These are phyloP conservation scores for Stratiolaelaps scimitus DNA, from an alignment of 1,140 invertebrate genomes.

Conservation along the genomic window DNA sequence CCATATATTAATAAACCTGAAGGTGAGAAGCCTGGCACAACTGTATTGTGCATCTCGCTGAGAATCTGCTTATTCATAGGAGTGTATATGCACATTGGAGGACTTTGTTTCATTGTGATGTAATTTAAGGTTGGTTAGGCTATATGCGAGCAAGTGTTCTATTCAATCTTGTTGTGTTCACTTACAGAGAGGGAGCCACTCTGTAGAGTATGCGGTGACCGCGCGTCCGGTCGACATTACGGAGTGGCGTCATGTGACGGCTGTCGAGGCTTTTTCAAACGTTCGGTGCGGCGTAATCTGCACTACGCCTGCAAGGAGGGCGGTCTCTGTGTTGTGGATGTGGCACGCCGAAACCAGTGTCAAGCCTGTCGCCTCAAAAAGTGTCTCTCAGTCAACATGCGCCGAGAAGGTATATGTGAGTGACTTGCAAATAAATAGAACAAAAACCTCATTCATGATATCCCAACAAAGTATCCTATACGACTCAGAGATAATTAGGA, in stretches of 20 bases:
- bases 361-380: conserved; percentile 86
- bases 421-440: conserved; percentile 2
- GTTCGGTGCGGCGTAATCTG: conserved; percentile 71
- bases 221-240: conserved; percentile 82
- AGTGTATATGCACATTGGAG: neutral
- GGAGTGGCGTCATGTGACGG: conserved; percentile 79
- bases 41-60: neutral
- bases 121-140: neutral
- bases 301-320: conserved; percentile 87
- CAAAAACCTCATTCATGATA: too few species aligned
- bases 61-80: neutral
- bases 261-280: conserved; percentile 81
- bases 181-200: conserved; percentile 37
- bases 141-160: neutral
- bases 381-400: conserved; percentile 85
- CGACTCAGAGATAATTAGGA: too few species aligned
- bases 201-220: conserved; percentile 73
- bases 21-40: neutral
- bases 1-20: neutral
- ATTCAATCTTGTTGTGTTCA: neutral
- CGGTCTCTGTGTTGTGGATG: conserved; percentile 73
- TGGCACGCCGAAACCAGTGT: conserved; percentile 80
- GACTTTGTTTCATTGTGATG: neutral
- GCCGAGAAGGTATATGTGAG: conserved; percentile 65
- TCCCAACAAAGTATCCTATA: too few species aligned